phyloP scores from a whole-genome alignment of 2,888 invertebrate genomes.

The Lottia scabra region DNA sequence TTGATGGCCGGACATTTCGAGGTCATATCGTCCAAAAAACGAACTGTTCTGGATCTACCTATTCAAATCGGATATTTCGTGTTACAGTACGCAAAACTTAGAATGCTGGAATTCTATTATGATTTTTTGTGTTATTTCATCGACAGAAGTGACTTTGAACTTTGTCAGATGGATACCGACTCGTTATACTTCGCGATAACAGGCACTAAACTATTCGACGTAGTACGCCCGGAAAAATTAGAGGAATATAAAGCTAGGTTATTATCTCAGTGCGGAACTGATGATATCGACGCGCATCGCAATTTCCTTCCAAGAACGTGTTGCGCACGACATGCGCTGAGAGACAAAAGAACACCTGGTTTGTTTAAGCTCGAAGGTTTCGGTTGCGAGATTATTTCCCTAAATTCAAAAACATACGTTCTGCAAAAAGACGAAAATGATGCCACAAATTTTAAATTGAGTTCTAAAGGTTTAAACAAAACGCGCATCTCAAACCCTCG shows the following conservation, averaged over 20 bases:
- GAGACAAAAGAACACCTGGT: slow-evolving; percentile 19
- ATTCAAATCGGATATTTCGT: slow-evolving; percentile 24
- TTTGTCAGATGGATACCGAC: too few species aligned
- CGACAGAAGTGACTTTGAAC: not conserved
- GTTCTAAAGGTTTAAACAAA: slow-evolving; percentile 15
- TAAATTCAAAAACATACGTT: slow-evolving; percentile 17
- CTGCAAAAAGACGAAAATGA: not conserved
- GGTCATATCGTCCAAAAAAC: slow-evolving; percentile 4
- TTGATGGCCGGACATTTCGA: slow-evolving; percentile 8
- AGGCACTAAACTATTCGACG: not conserved
- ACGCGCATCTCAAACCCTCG: not conserved
- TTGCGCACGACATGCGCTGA: not conserved
- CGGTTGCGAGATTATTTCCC: slow-evolving; percentile 15
- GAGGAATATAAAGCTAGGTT: not conserved
- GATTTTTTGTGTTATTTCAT: slow-evolving; percentile 18
- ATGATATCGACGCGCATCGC: not conserved
- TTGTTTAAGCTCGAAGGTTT: slow-evolving; percentile 21
- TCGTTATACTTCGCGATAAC: slow-evolving; percentile 8
- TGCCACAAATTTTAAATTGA: not conserved
- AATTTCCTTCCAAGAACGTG: not conserved
- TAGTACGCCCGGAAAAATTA: not conserved
- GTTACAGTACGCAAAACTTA: slow-evolving; percentile 26
- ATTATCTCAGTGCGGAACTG: slow-evolving; percentile 8
- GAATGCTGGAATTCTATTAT: slow-evolving; percentile 23
- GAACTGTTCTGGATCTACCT: slow-evolving; percentile 8